Base-by-base conservation (phyloP, 2,888 invertebrate genomes). In the Palloptera scutellata region DNA sequence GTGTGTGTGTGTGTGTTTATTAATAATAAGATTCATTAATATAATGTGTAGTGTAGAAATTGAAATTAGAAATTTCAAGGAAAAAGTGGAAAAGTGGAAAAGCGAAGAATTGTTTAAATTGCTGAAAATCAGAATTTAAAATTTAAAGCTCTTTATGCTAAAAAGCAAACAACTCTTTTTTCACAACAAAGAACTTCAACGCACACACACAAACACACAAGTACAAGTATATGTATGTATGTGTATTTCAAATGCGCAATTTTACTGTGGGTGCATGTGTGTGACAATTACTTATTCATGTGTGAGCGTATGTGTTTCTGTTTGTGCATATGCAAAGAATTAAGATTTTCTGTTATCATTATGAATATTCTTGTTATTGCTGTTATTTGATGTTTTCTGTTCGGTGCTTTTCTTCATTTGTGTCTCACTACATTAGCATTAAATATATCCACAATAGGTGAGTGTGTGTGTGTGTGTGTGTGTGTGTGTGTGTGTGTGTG, bases 241-340 rank as follows among this genome's bases (percentile, higher is more conserved):
- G 12, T 43, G 19, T 43, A 30, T 55, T 30, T 30, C 30, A 30
- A 30, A 30, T 30, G 30, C 30, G 30, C 30, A 30, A 30, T 30
- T 30, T 4, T 30, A 30, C 6, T 30, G 30, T 30, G n/a, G 15
- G 12, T 58, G 17, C 17, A 10, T 40, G 19, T 55, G 55, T n/a
- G 55, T 55, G 55, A 17, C 19, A 17, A 12, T 19, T 9, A 12
- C 11, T 19, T 17, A 53, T 15, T 53, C 9, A 53, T 13, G 30
- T 30, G 64, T 64, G 64, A 13, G 41, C n/a, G 54, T 61, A 52
- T n/a, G 51, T 42, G 17, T 48, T 10, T 48, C 9, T 48, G 10
- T 48, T 10, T 48, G 48, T 48, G 10, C 54, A 8, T 12, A 41
- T 48, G 11, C 10, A 30, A 30, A 4, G 30, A 30, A 30, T 30